These are phyloP conservation scores for Eupeodes corollae DNA, from an alignment of 1,140 invertebrate species.

Conservation along the genomic window DNA sequence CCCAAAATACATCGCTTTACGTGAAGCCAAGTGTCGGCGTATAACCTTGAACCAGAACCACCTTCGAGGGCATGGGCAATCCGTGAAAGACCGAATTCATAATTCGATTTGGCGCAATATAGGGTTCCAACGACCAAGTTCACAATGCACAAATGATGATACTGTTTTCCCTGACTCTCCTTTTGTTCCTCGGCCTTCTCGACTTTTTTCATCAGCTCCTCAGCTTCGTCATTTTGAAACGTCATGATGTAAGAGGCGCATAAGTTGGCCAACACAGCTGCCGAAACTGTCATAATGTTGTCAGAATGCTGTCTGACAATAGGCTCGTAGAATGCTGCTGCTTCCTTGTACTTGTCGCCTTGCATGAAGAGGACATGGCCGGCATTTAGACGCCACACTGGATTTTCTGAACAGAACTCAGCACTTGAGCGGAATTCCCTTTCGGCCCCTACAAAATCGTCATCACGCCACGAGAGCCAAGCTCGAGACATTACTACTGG, in stretches of 20 bases:
- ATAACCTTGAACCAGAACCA: constrained; percentile 45
- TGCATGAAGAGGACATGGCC: constrained; percentile 99
- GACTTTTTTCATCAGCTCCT: constrained; percentile 92
- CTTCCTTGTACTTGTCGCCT: constrained; percentile 97
- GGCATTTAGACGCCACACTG: constrained; percentile 94
- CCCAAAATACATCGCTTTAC: constrained; percentile 87
- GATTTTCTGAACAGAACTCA: constrained; percentile 96
- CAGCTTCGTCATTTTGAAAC: constrained; percentile 96
- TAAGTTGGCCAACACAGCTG: constrained; percentile 93
- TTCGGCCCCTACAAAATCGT: constrained; percentile 90
- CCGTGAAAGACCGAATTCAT: constrained; percentile 96
- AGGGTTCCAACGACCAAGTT: constrained; percentile 97
- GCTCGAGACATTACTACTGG: constrained; percentile 98
- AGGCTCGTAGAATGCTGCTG: constrained; percentile 95
- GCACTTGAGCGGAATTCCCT: constrained; percentile 92
- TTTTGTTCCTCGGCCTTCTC: constrained; percentile 95
- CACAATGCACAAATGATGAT: constrained; percentile 97
- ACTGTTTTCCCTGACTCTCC: constrained; percentile 85
- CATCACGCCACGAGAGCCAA: constrained; percentile 97
- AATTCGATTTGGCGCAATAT: constrained; percentile 98
- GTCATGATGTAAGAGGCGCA: constrained; percentile 99
- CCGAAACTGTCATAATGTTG: constrained; percentile 88
- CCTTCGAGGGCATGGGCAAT: constrained; percentile 46
- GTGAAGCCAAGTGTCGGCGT: constrained; percentile 93
- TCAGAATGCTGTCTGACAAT: constrained; percentile 95